These are phyloP conservation scores for Psilopsiagon aymara DNA, from an alignment of 2,113 vertebrate genomes.

Conservation along the genomic window DNA sequence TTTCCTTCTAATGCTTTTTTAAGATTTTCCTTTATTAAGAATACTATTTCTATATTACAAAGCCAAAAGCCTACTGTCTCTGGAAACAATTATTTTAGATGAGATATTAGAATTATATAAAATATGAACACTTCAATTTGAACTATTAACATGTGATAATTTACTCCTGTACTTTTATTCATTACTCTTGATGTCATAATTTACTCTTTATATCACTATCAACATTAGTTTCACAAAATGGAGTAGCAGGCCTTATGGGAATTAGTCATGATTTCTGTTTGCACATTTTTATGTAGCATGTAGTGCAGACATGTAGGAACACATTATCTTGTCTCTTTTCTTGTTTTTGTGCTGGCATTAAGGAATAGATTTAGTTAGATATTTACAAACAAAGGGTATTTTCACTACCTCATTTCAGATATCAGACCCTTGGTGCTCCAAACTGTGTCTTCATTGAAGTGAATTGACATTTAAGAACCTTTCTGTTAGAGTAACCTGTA, in stretches of 20 bases:
- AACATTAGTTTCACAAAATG: background rate
- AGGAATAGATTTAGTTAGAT: background rate
- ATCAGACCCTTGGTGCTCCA: background rate
- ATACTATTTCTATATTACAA: background rate
- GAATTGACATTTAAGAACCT: background rate
- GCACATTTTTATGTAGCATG: background rate
- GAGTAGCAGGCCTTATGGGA: background rate
- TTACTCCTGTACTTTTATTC: background rate
- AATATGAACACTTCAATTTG: background rate
- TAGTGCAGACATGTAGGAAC: background rate
- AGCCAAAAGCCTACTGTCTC: background rate
- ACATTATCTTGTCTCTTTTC: background rate
- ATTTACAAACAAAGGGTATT: background rate
- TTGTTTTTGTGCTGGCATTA: background rate
- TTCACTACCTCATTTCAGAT: background rate
- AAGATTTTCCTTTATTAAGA: constrained; percentile 5
- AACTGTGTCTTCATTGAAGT: background rate
- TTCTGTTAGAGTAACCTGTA: background rate
- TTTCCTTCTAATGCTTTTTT: background rate
- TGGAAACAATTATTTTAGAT: constrained; percentile 45
- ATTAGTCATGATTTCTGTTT: background rate
- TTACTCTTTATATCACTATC: background rate
- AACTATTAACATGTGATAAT: background rate
- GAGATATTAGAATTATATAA: background rate
- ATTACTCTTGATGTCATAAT: background rate